Base-by-base conservation (phyloP, 1,140 invertebrate genomes). In the Ctenoplectra terminalis region DNA sequence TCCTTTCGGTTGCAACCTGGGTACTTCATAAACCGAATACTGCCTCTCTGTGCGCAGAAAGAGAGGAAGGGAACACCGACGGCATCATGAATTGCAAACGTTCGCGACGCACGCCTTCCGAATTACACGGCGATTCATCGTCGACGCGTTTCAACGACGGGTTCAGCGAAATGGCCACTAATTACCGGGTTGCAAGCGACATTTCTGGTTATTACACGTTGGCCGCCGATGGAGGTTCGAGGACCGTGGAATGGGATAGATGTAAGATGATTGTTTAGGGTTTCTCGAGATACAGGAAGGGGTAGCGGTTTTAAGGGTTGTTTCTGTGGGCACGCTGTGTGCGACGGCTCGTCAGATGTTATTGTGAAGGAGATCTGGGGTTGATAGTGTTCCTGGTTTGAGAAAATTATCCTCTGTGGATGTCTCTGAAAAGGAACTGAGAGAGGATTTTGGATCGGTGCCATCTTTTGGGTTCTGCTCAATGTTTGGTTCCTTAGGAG, bases 81-180 rank as follows among this genome's bases (percentile, higher is more conserved):
- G 5, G 26, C 31, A 46, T 5, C 31, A 37, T 61, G 76, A 79
- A 79, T 79, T 31, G 67, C 75, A 56, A 67, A 67, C 63, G 75
- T 78, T 78, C 29, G 20, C 5, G 54, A 20, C 9, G 56, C 20
- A 31, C 29, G 56, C 72, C 29, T 61, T 50, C 29, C 72, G 56
- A 74, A 74, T 74, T 74, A 63, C 61, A 43, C 61, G 61, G 1
- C 61, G 73, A 64, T 75, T 64, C 60, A 64, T 29, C 73, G 60
- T n/a, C 7, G 9, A 2, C 23, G 20, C 31, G 67, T 37, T 52
- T 31, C 34, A 63, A 63, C 11, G 2, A n/a, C 0, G 26, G 46
- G 31, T 29, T 1, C 70, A 17, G 15, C 2, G 29, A 76, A 76
- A 76, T 66, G 73, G 46, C n/a, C 26, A 52, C 73, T 76, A 76